Evolutionary conservation across 2,888 invertebrate species (phyloP), one percentile per base, ranked within the genome.

Genomic region (Lycia hirtaria): DNA sequence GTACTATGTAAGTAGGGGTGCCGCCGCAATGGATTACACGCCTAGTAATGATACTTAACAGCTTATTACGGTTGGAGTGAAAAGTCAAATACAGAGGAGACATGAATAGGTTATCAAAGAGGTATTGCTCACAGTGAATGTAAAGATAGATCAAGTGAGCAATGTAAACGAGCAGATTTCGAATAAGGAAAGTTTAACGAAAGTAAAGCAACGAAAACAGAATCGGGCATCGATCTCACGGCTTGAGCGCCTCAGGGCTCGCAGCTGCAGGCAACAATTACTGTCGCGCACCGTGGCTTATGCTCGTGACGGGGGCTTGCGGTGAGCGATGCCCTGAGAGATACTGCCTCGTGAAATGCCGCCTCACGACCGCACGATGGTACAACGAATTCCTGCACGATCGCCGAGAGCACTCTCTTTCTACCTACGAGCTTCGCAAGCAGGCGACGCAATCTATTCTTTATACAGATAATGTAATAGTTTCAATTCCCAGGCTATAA

Each of bases 261-360:
- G 81, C 85, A 87, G 88, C 88, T 87, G 87, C 85, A 77, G 80
- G 85, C 75, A 76, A 87, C 87, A 89, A 89, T 89, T 88, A 88
- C 81, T 78, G 79, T 75, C 78, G 81, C 77, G 81, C 69, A 72
- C 75, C 73, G 87, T 85, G 88, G 82, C 76, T 86, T 87, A 87
- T 88, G 87, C 80, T 89, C 90, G 91, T 90, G 89, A 91, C 87
- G 83, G 73, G 75, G 81, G 80, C 85, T 86, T 82, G 83, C 83
- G 78, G 88, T 84, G 78, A 81, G 73, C 71, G 90, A 89, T 90
- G 88, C 80, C 85, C 82, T 77, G 73, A 65, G 72, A 83, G 91
- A 91, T 91, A 91, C 72, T 79, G 33, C 20, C 81, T 85, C 87
- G 85, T 87, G 85, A 88, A 89, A 89, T 87, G 88, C 87, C 85